Percentiles rank a stretch among this genome's conserved stretches.
Conservation (phyloP, 2,113 vertebrate genomes). For the Rhodinocichla rosea region DNA sequence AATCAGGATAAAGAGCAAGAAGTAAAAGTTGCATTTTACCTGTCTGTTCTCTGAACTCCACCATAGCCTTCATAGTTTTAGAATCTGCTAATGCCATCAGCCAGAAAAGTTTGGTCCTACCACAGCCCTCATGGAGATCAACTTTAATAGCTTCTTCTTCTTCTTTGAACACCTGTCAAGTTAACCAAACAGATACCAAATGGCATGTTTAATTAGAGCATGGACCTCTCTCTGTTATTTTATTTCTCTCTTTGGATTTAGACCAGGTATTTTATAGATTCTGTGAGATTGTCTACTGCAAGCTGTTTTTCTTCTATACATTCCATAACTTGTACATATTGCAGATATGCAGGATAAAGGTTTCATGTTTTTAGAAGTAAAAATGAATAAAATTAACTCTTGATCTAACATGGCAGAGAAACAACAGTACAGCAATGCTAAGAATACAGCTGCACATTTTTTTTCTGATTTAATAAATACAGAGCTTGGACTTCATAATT, state of each 20-base stretch:
- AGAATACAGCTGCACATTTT: neutral
- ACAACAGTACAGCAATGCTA: neutral
- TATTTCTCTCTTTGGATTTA: neutral
- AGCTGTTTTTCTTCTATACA: neutral
- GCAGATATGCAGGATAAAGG: neutral
- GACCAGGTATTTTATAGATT: neutral
- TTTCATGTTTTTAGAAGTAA: neutral
- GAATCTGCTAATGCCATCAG: slow-evolving; percentile 98
- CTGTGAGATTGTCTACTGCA: neutral
- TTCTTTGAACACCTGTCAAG: slow-evolving; percentile 93
- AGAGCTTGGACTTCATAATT: neutral
- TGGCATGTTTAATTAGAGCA: neutral
- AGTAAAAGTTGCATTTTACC: slow-evolving; percentile 71
- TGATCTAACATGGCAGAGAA: neutral
- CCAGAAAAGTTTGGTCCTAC: slow-evolving; percentile 98
- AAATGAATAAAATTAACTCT: neutral
- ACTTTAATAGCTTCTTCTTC: slow-evolving; percentile 99
- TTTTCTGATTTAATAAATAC: neutral
- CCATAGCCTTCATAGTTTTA: slow-evolving; percentile 99
- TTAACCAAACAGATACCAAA: slow-evolving; percentile 17
- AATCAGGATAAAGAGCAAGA: neutral
- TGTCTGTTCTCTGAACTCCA: slow-evolving; percentile 98
- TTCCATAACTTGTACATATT: neutral
- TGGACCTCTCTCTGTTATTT: neutral
- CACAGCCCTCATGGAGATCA: slow-evolving; percentile 97